Conservation (phyloP, 1,140 invertebrate species). For the Pteromalus puparum region DNA sequence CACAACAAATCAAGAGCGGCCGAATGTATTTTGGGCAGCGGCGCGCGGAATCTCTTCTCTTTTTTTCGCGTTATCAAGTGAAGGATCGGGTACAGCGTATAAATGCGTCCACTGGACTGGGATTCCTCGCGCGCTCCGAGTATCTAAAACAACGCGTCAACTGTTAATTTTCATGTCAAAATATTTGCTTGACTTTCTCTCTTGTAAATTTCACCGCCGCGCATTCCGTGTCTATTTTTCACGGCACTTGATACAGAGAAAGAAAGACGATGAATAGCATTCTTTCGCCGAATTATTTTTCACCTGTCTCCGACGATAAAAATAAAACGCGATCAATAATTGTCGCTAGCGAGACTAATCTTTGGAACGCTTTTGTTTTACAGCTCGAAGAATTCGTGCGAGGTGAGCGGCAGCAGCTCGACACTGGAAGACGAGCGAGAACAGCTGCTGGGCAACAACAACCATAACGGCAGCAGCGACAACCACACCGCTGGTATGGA, state of each 20-base stretch:
- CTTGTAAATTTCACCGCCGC: background rate
- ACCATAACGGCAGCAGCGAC: background rate
- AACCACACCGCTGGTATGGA: constrained; percentile 64
- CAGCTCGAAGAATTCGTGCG: constrained; percentile 69
- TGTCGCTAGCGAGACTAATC: too few species aligned
- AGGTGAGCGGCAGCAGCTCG: constrained; percentile 49
- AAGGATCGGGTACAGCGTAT: background rate
- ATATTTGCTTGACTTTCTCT: background rate
- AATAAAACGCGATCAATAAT: background rate
- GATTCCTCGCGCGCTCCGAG: background rate
- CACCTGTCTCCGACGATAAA: too few species aligned
- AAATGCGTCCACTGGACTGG: background rate
- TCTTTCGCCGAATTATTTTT: background rate
- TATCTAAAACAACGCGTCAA: background rate
- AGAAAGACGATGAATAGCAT: background rate
- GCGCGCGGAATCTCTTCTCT: background rate
- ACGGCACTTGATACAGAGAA: too few species aligned
- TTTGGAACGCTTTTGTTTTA: constrained; percentile 6
- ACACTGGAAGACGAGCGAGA: constrained; percentile 63
- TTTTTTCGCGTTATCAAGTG: background rate
- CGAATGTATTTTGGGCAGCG: constrained; percentile 9
- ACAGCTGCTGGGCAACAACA: constrained; percentile 63
- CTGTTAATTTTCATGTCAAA: background rate
- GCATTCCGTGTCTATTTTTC: background rate
- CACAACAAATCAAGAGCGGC: constrained; percentile 3